Conservation (phyloP, 2,888 invertebrate species). For the Lasioglossum malachurum region DNA sequence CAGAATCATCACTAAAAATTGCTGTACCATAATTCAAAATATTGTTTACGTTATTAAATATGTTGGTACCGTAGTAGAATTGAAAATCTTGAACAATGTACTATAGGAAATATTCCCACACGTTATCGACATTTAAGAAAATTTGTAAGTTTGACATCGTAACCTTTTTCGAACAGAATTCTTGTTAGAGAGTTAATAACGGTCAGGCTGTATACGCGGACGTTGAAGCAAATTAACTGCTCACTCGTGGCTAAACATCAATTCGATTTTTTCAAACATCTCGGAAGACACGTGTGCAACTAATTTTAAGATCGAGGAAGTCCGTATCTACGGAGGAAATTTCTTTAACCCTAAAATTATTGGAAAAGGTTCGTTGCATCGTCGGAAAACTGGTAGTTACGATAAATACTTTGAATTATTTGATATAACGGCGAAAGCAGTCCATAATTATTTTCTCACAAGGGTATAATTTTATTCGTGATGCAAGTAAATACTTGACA, state of each 20-base stretch:
- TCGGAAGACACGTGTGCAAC: conserved; percentile 22
- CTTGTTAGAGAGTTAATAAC: conserved; percentile 53
- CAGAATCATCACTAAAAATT: too few relatives aligned
- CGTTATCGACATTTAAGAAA: conserved; percentile 11
- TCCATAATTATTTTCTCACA: background rate
- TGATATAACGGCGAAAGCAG: background rate
- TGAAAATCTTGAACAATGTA: background rate
- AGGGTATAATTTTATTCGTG: background rate
- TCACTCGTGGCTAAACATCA: conserved; percentile 45
- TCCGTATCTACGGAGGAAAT: conserved; percentile 9
- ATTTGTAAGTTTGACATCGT: conserved; percentile 14
- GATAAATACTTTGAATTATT: conserved; percentile 17
- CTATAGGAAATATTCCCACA: conserved; percentile 1
- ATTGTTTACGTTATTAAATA: too few relatives aligned
- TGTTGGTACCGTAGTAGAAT: background rate
- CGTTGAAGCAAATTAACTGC: conserved; percentile 46
- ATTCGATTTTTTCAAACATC: conserved; percentile 33
- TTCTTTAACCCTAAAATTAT: conserved; percentile 46
- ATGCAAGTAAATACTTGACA: background rate
- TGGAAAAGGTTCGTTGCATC: background rate
- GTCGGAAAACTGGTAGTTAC: background rate
- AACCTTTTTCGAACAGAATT: conserved; percentile 34
- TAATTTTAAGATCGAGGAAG: conserved; percentile 2
- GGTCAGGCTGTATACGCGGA: conserved; percentile 22
- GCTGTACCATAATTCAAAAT: too few relatives aligned